A percentile compares a stretch with the other conserved stretches of the same genome.
phyloP scores from a whole-genome alignment of 92 coral and sea anemone genomes.

The Epizoanthus fatuus region DNA sequence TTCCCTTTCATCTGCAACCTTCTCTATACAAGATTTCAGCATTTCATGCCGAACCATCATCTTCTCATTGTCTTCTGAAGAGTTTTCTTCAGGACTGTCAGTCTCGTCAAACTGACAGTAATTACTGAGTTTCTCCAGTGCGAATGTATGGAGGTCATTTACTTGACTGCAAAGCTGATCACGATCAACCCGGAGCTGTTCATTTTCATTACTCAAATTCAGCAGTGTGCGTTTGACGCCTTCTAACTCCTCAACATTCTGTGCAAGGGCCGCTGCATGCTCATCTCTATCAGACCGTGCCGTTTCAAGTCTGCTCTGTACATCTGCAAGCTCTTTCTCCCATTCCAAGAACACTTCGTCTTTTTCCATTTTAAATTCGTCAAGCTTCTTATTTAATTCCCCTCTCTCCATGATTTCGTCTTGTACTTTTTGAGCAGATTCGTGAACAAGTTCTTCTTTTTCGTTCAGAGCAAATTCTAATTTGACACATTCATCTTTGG shows the following conservation, averaged over 20 bases:
- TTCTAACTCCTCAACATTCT: not conserved
- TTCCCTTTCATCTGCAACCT: not conserved
- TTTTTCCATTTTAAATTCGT: conserved; percentile 61
- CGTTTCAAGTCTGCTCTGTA: conserved; percentile 6
- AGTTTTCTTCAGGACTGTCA: conserved; percentile 2
- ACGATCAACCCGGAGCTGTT: not conserved
- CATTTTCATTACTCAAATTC: not conserved
- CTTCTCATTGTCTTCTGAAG: not conserved
- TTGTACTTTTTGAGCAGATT: conserved; percentile 30
- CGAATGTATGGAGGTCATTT: conserved; percentile 11
- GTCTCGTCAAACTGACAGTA: not conserved
- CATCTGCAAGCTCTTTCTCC: conserved; percentile 28
- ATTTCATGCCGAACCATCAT: not conserved
- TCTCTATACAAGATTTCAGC: conserved; percentile 6
- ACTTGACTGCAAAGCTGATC: conserved; percentile 1
- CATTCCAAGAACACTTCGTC: conserved; percentile 42
- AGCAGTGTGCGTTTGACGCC: not conserved
- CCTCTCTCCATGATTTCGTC: conserved; percentile 40
- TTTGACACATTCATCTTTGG: conserved; percentile 64
- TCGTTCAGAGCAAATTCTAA: conserved; percentile 57
- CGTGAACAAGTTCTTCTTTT: conserved; percentile 54
- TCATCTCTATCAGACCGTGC: conserved; percentile 4
- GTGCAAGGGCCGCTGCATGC: not conserved
- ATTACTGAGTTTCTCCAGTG: conserved; percentile 6
- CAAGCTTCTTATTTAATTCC: conserved; percentile 20